These are phyloP conservation scores for Rhagophthalmus giganteus DNA, from an alignment of 2,888 invertebrate species.

Conservation along the genomic window DNA sequence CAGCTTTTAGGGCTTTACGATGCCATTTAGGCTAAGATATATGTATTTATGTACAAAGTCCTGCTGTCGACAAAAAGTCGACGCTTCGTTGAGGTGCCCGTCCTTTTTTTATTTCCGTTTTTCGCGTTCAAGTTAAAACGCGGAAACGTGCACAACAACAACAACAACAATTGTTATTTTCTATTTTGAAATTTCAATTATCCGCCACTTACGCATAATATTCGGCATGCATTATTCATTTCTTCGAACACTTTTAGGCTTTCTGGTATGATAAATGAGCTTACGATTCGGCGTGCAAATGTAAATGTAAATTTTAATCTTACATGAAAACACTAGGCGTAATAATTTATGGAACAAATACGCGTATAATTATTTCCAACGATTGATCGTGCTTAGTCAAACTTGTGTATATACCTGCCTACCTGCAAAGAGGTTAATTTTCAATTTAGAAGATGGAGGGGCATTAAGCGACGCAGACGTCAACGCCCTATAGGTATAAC, in stretches of 20 bases:
- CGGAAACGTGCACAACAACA: too few relatives aligned
- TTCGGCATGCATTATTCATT: constrained; percentile 33
- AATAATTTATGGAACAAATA: neutral
- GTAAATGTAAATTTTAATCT: constrained; percentile 20
- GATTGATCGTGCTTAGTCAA: constrained; percentile 1
- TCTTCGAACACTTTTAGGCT: constrained; percentile 12
- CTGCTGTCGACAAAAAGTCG: constrained; percentile 10
- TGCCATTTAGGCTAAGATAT: constrained; percentile 18
- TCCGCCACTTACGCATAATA: constrained; percentile 32
- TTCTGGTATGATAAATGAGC: constrained; percentile 2
- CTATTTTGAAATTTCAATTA: constrained; percentile 35
- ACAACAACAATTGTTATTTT: too few relatives aligned
- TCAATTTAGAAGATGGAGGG: neutral
- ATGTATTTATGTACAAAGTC: constrained; percentile 16
- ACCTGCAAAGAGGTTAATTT: constrained; percentile 1
- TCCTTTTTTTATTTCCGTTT: constrained; percentile 4
- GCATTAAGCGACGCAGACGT: constrained; percentile 25
- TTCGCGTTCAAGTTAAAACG: too few relatives aligned
- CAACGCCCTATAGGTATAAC: constrained; percentile 26
- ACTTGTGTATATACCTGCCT: too few relatives aligned
- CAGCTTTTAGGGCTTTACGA: constrained; percentile 16
- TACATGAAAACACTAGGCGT: constrained; percentile 10
- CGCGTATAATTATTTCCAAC: neutral
- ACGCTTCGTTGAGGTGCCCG: constrained; percentile 1
- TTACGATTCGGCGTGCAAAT: constrained; percentile 3